phyloP scores from a whole-genome alignment of 2,888 invertebrate species.

The Stegana nigrithorax region DNA sequence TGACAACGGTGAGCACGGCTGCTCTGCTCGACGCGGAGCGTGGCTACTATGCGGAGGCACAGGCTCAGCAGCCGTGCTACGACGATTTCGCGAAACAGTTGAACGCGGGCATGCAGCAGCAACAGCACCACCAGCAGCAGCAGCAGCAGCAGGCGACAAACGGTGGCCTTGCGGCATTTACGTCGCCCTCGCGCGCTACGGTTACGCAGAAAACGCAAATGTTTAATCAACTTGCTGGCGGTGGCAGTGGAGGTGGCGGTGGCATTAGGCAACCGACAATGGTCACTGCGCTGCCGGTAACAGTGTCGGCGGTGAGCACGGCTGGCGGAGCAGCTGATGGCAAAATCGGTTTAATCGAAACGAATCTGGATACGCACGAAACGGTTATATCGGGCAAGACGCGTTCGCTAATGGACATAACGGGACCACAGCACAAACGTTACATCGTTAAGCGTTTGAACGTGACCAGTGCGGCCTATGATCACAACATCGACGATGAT shows the following conservation, averaged over 20 bases:
- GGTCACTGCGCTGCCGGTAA: slow-evolving; percentile 47
- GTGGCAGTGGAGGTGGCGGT: neutral
- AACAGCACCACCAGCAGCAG: slow-evolving; percentile 42
- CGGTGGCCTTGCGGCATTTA: slow-evolving; percentile 26
- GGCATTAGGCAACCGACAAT: slow-evolving; percentile 36
- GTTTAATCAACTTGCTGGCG: slow-evolving; percentile 51
- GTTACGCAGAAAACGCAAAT: slow-evolving; percentile 58
- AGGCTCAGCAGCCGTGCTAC: slow-evolving; percentile 39
- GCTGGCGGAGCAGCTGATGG: slow-evolving; percentile 33
- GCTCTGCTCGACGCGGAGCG: slow-evolving; percentile 57
- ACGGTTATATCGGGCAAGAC: slow-evolving; percentile 75
- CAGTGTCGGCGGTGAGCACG: slow-evolving; percentile 31
- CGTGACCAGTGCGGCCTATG: slow-evolving; percentile 43
- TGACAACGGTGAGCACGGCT: slow-evolving; percentile 23
- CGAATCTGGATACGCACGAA: slow-evolving; percentile 86
- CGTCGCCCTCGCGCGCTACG: slow-evolving; percentile 50
- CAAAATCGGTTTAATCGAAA: slow-evolving; percentile 85
- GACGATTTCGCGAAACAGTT: slow-evolving; percentile 60
- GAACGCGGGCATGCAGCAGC: slow-evolving; percentile 55
- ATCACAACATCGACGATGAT: slow-evolving; percentile 35
- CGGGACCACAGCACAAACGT: slow-evolving; percentile 60
- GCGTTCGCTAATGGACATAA: slow-evolving; percentile 76
- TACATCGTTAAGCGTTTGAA: slow-evolving; percentile 53
- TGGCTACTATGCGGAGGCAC: slow-evolving; percentile 34
- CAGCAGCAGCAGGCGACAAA: neutral